phyloP scores from a whole-genome alignment of 2,888 invertebrate genomes.

The Torymus tubicola region DNA sequence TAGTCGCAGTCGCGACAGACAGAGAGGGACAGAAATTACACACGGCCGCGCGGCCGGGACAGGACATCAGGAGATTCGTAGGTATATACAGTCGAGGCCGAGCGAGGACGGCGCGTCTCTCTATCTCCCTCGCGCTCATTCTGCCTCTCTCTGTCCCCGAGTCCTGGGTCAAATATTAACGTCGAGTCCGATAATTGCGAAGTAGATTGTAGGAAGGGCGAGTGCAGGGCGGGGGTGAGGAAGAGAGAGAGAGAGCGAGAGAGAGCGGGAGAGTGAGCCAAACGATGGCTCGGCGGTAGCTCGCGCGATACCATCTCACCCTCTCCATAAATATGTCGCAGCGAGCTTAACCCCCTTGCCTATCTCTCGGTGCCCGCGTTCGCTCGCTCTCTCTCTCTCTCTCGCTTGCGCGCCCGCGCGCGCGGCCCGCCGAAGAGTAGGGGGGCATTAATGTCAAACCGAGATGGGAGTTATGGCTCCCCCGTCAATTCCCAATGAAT shows the following conservation, averaged over 20 bases:
- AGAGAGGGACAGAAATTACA: constrained; percentile 16
- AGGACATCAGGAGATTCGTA: constrained; percentile 43
- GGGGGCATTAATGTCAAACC: constrained; percentile 76
- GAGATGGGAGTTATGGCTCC: constrained; percentile 76
- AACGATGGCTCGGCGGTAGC: constrained; percentile 54
- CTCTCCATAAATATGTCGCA: constrained; percentile 77
- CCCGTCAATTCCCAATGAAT: constrained; percentile 77
- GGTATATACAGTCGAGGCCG: not conserved
- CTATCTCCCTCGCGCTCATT: too few species aligned
- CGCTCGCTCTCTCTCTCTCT: constrained; percentile 62
- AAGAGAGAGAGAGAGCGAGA: constrained; percentile 25
- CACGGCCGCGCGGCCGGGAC: not conserved
- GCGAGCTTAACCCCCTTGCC: constrained; percentile 76
- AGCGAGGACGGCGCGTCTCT: constrained; percentile 33
- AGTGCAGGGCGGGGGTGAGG: not conserved
- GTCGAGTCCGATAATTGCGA: constrained; percentile 75
- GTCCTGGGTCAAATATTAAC: constrained; percentile 74
- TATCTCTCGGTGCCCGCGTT: constrained; percentile 66
- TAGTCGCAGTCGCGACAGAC: not conserved
- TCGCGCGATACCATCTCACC: constrained; percentile 75
- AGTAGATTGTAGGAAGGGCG: constrained; percentile 62
- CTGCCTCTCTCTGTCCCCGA: not conserved
- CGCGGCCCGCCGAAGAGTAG: constrained; percentile 62
- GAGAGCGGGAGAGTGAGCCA: constrained; percentile 33
- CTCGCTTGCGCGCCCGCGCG: constrained; percentile 39